A percentile compares a stretch with the other conserved stretches of the same genome.
These are phyloP conservation scores for Masnerella sp. DNA, from an alignment of 2,888 invertebrate genomes.

Conservation along the genomic window DNA sequence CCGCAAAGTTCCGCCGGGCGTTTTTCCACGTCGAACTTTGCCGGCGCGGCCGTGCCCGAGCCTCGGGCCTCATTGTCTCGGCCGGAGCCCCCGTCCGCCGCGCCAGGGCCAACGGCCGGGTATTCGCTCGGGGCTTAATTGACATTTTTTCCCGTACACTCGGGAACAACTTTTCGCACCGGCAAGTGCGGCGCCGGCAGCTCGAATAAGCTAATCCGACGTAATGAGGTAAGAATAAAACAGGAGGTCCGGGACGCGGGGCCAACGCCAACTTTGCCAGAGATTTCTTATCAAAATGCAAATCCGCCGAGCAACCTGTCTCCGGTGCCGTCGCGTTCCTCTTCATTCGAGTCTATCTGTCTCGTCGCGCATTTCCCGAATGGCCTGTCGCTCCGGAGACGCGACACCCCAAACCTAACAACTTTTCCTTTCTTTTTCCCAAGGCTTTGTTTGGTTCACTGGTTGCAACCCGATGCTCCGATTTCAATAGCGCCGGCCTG, in stretches of 20 bases:
- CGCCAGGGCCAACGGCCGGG: constrained; percentile 5
- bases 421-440: constrained; percentile 29
- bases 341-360: constrained; percentile 47
- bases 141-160: constrained; percentile 61
- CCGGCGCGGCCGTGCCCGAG: constrained; percentile 22
- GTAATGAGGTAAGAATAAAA: constrained; percentile 76
- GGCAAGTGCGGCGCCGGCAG: constrained; percentile 61
- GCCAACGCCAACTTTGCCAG: constrained; percentile 71
- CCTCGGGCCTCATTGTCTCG: constrained; percentile 42
- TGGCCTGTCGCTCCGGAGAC: constrained; percentile 46
- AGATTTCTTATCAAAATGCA: constrained; percentile 78
- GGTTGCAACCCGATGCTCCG: too few relatives aligned
- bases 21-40: constrained; percentile 52
- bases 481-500: too few relatives aligned
- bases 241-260: constrained; percentile 62
- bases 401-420: constrained; percentile 30
- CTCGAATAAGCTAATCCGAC: constrained; percentile 73
- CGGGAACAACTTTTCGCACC: constrained; percentile 63
- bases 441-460: too few relatives aligned
- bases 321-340: constrained; percentile 29
- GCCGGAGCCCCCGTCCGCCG: constrained; percentile 5
- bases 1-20: constrained; percentile 55
- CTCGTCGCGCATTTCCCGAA: constrained; percentile 37
- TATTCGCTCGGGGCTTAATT: constrained; percentile 54
- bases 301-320: constrained; percentile 71